Evolutionary conservation across 2,888 invertebrate species (phyloP), one percentile per base, ranked within the genome.

Genomic region (Ennomos quercinarius): DNA sequence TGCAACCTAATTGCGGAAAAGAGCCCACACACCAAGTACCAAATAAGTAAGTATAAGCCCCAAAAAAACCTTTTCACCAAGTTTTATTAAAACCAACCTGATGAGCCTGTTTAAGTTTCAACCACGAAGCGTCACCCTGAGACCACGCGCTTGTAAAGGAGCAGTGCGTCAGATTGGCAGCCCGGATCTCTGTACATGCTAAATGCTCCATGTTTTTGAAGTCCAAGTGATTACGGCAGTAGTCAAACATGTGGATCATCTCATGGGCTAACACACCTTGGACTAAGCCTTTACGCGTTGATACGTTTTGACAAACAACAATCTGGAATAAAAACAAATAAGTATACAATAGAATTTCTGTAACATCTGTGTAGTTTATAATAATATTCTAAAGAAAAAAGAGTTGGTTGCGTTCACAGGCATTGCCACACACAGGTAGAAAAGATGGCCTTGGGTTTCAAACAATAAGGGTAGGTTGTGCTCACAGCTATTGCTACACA

Each of bases 201-300:
- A 99, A 86, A 83, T 99, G 99, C 67, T 98, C 96, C 66, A 98
- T 93, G 80, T 99, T 97, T 72, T 94, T 96, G 74, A 98, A 97
- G 86, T 99, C 96, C 56, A 98, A 81, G 46, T 99, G 95, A 68
- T 98, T 97, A 43, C 95, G 94, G 81, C 99, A 99, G 80, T 95
- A 97, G 84, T 99, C 99, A 79, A 98, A 99, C 97, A 99, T 98
- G 83, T 99, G 99, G 46, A 99, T 96, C 94, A 99, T 95, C 87
- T 99, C 99, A 76, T 99, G 99, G 0, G 96, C 95, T 42, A 99
- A 81, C 0, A 98, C 96, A 17, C 96, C 96, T 80, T 96, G 96
- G 0, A 97, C 95, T 82, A 95, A 93, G 10, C 95, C 95, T 77
- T 95, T 93, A 34, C 91, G 93, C 13, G 86, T 93, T 0, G 96